Evolutionary conservation across 2,797 vertebrate genomes (phyloP).

Genomic region (Eulemur albifrons): DNA sequence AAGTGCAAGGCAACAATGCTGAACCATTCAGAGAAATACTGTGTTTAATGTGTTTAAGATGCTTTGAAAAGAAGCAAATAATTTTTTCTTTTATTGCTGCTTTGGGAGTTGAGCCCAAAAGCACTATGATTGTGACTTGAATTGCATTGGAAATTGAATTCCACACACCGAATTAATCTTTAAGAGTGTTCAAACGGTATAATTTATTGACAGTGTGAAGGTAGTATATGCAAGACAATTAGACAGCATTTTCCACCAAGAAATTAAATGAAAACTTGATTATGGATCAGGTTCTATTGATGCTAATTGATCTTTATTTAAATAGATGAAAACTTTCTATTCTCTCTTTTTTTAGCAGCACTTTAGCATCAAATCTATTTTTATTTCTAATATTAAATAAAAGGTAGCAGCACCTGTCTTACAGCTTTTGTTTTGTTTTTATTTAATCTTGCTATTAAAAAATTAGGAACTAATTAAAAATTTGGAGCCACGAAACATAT

Average conservation of each 20-base stretch:
- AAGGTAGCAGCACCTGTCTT: neutral
- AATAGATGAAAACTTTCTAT: neutral
- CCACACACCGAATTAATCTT: neutral
- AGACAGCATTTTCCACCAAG: neutral
- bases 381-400: neutral
- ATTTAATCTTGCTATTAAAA: neutral
- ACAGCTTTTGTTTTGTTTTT: neutral
- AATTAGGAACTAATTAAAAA: neutral
- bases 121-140: neutral
- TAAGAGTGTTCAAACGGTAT: neutral
- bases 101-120: neutral
- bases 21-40: slow-evolving; percentile 24
- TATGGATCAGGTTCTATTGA: neutral
- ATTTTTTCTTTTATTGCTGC: slow-evolving; percentile 22
- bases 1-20: neutral
- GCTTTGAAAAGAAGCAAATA: slow-evolving; percentile 1
- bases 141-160: slow-evolving; percentile 57
- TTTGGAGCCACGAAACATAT: neutral
- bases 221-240: neutral
- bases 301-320: neutral
- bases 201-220: neutral
- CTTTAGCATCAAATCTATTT: slow-evolving; percentile 7
- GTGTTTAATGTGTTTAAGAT: slow-evolving; percentile 20
- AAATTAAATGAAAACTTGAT: neutral
- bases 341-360: neutral